Base-by-base conservation (phyloP, 2,888 invertebrate genomes). In the Nyleta sp. region DNA sequence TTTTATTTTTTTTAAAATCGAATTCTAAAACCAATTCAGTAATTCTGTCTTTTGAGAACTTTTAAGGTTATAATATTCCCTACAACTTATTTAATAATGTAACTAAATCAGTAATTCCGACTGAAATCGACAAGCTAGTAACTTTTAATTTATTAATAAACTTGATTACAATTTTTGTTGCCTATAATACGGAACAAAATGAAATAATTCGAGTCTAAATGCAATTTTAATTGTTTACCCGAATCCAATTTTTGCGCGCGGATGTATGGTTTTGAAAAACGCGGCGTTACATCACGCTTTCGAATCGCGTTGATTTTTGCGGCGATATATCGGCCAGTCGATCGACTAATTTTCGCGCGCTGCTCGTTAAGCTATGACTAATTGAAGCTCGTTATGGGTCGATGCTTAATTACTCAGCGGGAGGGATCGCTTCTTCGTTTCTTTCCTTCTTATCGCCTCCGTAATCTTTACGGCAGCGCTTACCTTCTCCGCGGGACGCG, bases 341-440 rank as follows among this genome's bases (percentile, higher is more conserved):
- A 85, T 87, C 87, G 84, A 84, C 81, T 83, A 84, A 87, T 87
- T 86, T 82, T 83, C 82, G 83, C 83, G 84, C 83, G 79, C 80
- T 44, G 84, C 85, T 86, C 85, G 86, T 86, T 88, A 86, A 82
- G 83, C 85, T 86, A 87, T 87, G 87, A 88, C 88, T 88, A 88
- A 88, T 88, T 88, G 87, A 85, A 78, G 83, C 86, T 87, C 86
- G 88, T 88, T 88, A 88, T 87, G 85, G 88, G 86, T 86, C 87
- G 86, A 86, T 86, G 86, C 87, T 87, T 88, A 88, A 88, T 88
- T 88, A 86, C 85, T 82, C 82, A 81, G 85, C 83, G 78, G 85
- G 84, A 82, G 82, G 83, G 83, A 84, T 87, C 85, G 83, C 83
- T 84, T 81, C 83, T 82, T 84, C 83, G 81, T 84, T 80, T 77